Conservation (phyloP, 2,888 invertebrate species). For the Mylabris sibirica region DNA sequence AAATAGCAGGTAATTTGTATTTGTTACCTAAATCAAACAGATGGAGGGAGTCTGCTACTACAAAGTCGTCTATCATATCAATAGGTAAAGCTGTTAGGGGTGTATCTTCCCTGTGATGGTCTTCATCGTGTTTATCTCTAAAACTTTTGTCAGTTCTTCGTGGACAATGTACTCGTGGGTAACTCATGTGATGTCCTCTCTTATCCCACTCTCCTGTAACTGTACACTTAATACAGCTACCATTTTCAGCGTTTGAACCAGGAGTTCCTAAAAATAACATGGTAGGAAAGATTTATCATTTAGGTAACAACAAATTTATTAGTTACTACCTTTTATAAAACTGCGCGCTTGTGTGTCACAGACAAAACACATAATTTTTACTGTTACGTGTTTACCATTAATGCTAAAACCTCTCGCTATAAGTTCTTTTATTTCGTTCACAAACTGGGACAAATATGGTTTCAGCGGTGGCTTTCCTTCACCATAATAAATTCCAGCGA, state of each 20-base stretch:
- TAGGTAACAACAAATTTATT: no score
- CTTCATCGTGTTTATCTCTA: conserved; percentile 28
- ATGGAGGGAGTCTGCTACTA: conserved; percentile 38
- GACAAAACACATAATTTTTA: conserved; percentile 33
- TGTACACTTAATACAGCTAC: conserved; percentile 37
- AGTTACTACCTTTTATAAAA: conserved; percentile 36
- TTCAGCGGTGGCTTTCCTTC: conserved; percentile 24
- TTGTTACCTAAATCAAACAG: conserved; percentile 34
- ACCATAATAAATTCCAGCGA: conserved; percentile 28
- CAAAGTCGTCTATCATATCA: conserved; percentile 32
- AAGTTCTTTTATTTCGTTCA: conserved; percentile 21
- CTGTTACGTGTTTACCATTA: conserved; percentile 9
- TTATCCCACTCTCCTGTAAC: conserved; percentile 24
- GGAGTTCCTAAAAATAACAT: conserved; percentile 7
- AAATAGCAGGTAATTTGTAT: no score
- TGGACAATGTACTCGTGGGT: no score
- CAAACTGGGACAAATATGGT: conserved; percentile 26
- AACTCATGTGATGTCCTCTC: not conserved
- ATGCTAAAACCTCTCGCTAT: conserved; percentile 16
- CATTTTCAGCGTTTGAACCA: no score
- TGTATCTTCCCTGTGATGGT: conserved; percentile 30
- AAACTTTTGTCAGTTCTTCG: conserved; percentile 29
- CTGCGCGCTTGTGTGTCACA: conserved; percentile 40
- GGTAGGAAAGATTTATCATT: conserved; percentile 32
- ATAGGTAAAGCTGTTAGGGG: conserved; percentile 26